Percentiles rank a stretch among this genome's conserved stretches.
phyloP scores from a whole-genome alignment of 2,113 vertebrate species.

The Lepus americanus region DNA sequence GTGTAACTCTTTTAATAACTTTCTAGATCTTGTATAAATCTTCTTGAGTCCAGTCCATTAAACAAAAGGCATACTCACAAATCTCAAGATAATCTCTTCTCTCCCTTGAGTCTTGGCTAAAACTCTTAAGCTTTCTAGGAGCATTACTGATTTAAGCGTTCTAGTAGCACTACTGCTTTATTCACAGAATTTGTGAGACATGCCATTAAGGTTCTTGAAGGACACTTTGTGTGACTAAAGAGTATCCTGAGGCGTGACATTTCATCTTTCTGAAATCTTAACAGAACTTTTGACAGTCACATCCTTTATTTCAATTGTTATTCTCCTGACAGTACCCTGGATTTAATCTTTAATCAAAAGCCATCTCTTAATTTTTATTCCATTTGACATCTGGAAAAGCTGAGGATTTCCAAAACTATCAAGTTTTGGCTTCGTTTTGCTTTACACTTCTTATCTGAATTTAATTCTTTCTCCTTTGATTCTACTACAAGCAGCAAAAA shows the following conservation, averaged over 20 bases:
- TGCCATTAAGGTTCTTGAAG: neutral
- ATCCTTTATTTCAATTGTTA: conserved; percentile 4
- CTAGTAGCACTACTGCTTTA: neutral
- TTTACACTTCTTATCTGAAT: neutral
- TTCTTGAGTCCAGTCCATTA: neutral
- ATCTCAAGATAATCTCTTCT: conserved; percentile 25
- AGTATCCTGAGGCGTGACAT: neutral
- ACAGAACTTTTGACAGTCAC: conserved; percentile 5
- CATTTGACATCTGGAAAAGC: neutral
- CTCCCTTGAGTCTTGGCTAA: neutral
- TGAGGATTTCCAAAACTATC: conserved; percentile 53
- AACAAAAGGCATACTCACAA: conserved; percentile 4
- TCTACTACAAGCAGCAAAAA: conserved; percentile 8
- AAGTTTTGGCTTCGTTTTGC: conserved; percentile 17
- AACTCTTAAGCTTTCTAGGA: neutral
- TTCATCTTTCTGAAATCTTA: conserved; percentile 25
- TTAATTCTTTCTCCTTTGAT: neutral
- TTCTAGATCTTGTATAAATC: neutral
- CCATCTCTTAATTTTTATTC: conserved; percentile 34
- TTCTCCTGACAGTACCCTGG: neutral
- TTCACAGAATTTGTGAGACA: conserved; percentile 16
- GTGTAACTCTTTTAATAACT: neutral
- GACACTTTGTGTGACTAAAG: neutral
- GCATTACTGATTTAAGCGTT: neutral
- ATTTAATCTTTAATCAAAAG: conserved; percentile 35